Conservation (phyloP, 2,113 vertebrate genomes). For the Gallinago undulata region DNA sequence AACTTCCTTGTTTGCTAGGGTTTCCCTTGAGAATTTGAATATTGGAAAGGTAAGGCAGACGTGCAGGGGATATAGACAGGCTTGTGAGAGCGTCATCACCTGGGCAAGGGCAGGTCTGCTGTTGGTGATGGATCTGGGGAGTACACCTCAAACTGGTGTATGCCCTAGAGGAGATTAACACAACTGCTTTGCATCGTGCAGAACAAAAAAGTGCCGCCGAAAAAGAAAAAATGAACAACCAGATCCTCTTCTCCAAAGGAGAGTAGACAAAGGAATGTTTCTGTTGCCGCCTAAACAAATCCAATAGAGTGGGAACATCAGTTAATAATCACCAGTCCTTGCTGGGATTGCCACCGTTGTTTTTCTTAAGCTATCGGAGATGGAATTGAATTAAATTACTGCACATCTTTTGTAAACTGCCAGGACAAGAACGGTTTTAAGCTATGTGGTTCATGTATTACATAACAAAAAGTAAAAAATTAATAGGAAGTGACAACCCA, state of each 20-base stretch:
- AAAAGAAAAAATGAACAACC: background rate
- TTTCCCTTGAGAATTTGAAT: background rate
- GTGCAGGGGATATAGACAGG: background rate
- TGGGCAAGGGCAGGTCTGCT: background rate
- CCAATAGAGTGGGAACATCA: background rate
- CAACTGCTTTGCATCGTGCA: background rate
- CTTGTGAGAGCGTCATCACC: background rate
- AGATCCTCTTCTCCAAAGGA: background rate
- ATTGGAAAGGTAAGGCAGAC: background rate
- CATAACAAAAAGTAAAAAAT: conserved; percentile 43
- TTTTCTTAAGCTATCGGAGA: conserved; percentile 3
- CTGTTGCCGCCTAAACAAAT: background rate
- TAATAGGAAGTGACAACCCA: conserved; percentile 34
- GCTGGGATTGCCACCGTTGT: background rate
- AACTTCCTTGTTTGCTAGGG: conserved; percentile 31
- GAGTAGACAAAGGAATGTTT: background rate
- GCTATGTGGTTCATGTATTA: background rate
- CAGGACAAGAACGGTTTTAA: conserved; percentile 14
- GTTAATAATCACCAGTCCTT: conserved; percentile 45
- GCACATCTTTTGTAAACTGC: background rate
- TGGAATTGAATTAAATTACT: background rate
- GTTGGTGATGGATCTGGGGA: background rate
- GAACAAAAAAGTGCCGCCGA: background rate
- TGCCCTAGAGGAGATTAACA: background rate
- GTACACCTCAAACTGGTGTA: background rate